Base-by-base conservation (phyloP, 2,888 invertebrate genomes). In the Anthrax anthrax region DNA sequence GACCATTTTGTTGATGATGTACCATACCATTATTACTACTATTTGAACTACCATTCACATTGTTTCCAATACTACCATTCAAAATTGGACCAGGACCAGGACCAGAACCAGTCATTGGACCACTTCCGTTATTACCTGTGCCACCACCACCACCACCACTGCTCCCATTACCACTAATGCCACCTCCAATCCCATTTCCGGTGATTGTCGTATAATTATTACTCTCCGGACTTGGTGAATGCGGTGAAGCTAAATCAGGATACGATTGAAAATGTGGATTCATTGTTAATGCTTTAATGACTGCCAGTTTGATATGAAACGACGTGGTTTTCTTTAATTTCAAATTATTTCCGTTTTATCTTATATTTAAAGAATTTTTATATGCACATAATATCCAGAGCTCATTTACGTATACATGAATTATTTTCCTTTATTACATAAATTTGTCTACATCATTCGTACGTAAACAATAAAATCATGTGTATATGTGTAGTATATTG, bases 211-310 rank as follows among this genome's bases (percentile, higher is more conserved):
- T 70, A 63, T 75, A 78, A 69, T 77, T 78, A 51, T 44, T 50
- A 67, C 79, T 80, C 66, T 80, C 80, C 56, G 80, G 80, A 58
- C 78, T 78, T 54, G 80, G 76, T 64, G 80, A 78, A 70, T 80
- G 80, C 56, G 81, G 80, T 61, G 80, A 80, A 70, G 78, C 78
- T 57, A 81, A 74, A 73, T 81, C 81, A 72, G 78, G 74, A 73
- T 81, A 81, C 70, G 81, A 78, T 75, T 82, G 84, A 76, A 83
- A 84, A 73, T 84, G 29, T 32, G 9, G 12, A 32, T 32, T 32
- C 29, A 32, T 32, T 32, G 3, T 12, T 32, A 12, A 32, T 12
- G 29, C 9, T 27, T 8, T 27, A 27, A 9, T 8, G 23, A 27
- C 23, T 8, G 23, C 23, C 23, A 27, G 23, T 27, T 27, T 27